phyloP scores from a whole-genome alignment of 2,888 invertebrate genomes.

The Agonum fuliginosum region DNA sequence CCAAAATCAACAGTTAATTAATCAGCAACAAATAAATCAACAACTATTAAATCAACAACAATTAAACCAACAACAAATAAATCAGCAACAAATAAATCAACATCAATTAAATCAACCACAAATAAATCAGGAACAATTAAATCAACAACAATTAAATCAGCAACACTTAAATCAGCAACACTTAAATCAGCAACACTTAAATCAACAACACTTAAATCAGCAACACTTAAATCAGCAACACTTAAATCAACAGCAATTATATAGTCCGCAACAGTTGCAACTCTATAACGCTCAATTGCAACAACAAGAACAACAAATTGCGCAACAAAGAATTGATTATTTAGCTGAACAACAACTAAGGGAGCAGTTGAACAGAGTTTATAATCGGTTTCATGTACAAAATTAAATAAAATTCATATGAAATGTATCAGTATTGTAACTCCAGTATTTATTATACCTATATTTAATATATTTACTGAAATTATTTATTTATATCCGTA shows the following conservation, averaged over 20 bases:
- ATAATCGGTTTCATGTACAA: constrained; percentile 68
- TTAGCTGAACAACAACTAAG: constrained; percentile 67
- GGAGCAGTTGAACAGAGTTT: constrained; percentile 67
- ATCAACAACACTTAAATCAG: constrained; percentile 47
- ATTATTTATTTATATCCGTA: too few species aligned
- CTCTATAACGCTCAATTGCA: constrained; percentile 29
- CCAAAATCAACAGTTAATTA: constrained; percentile 12
- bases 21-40: constrained; percentile 46
- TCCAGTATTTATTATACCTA: too few species aligned
- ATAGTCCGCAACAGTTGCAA: constrained; percentile 57
- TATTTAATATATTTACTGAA: too few species aligned
- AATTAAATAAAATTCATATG: too few species aligned
- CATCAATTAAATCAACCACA: constrained; percentile 48
- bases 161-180: constrained; percentile 25
- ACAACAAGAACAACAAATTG: constrained; percentile 55
- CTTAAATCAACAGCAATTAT: constrained; percentile 30
- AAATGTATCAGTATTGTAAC: too few species aligned
- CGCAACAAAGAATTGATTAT: constrained; percentile 64
- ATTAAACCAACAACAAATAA: constrained; percentile 33
- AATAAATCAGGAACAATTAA: constrained; percentile 31
- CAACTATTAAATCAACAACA: constrained; percentile 41
- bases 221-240: constrained; percentile 38
- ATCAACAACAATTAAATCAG: constrained; percentile 43
- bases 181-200: constrained; percentile 17
- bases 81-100: constrained; percentile 54